Evolutionary conservation across 2,888 invertebrate genomes (phyloP).

Genomic region (Sinelater perroti): DNA sequence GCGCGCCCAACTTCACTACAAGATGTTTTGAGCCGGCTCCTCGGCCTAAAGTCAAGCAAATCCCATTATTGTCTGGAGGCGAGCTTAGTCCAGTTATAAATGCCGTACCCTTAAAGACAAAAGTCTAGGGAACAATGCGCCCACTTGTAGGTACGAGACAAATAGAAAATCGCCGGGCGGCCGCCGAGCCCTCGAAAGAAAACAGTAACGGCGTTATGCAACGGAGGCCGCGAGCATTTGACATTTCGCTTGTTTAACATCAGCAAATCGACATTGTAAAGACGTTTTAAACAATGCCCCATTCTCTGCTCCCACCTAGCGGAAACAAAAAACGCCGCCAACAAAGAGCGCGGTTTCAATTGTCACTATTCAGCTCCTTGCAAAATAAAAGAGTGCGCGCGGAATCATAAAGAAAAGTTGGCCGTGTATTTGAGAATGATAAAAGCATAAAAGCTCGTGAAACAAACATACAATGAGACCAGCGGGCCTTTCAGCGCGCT

Average conservation of each 20-base stretch:
- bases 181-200: conserved; percentile 10
- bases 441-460: conserved; percentile 58
- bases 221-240: conserved; percentile 49
- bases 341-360: conserved; percentile 58
- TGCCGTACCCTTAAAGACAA: conserved; percentile 7
- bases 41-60: not conserved
- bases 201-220: conserved; percentile 42
- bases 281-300: conserved; percentile 58
- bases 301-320: conserved; percentile 56
- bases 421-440: conserved; percentile 57
- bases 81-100: not conserved
- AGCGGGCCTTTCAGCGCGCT: conserved; percentile 56
- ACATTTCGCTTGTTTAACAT: conserved; percentile 54
- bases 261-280: conserved; percentile 55
- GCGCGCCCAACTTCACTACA: too few species aligned
- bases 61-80: not conserved
- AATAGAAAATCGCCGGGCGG: conserved; percentile 13
- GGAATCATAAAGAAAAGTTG: conserved; percentile 55
- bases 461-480: conserved; percentile 58
- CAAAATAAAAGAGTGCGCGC: conserved; percentile 56
- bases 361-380: conserved; percentile 58
- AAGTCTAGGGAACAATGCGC: conserved; percentile 13
- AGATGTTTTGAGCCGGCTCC: too few species aligned
- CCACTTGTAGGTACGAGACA: conserved; percentile 9
- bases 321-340: conserved; percentile 58